Evolutionary conservation across 1,140 invertebrate genomes (phyloP).

Genomic region (Drosophila saltans): DNA sequence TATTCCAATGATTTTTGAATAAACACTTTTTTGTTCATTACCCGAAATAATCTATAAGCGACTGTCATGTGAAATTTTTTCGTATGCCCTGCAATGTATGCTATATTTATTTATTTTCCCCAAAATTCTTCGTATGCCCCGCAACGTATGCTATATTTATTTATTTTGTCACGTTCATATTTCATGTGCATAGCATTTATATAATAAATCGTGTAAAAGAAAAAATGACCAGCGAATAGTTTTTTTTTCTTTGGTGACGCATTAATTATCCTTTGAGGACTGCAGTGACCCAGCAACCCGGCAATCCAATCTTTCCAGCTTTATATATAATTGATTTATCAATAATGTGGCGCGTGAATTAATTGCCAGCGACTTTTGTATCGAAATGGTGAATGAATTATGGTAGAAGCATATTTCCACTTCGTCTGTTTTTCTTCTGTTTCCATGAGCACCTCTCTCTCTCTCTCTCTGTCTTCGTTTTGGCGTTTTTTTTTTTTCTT

Average conservation of each 20-base stretch:
- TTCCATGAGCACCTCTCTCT: no score
- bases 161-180: not conserved
- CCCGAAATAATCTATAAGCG: no score
- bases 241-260: slow-evolving; percentile 41
- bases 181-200: not conserved
- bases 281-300: slow-evolving; percentile 22
- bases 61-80: no score
- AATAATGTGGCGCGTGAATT: slow-evolving; percentile 60
- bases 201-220: not conserved
- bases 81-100: not conserved
- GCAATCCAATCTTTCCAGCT: slow-evolving; percentile 1
- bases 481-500: not conserved
- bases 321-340: slow-evolving; percentile 60
- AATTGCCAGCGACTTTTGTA: slow-evolving; percentile 66
- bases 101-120: not conserved
- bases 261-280: slow-evolving; percentile 77
- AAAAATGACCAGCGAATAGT: slow-evolving; percentile 22
- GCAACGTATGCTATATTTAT: slow-evolving; percentile 2
- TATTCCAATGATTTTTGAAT: slow-evolving; percentile 6
- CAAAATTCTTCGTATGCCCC: no score
- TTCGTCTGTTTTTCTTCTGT: slow-evolving; percentile 1
- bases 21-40: not conserved
- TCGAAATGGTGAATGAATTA: slow-evolving; percentile 58
- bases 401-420: slow-evolving; percentile 29
- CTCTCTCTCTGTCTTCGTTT: not conserved